These are phyloP conservation scores for Ammospiza caudacuta DNA, from an alignment of 2,113 vertebrate genomes.

Conservation along the genomic window DNA sequence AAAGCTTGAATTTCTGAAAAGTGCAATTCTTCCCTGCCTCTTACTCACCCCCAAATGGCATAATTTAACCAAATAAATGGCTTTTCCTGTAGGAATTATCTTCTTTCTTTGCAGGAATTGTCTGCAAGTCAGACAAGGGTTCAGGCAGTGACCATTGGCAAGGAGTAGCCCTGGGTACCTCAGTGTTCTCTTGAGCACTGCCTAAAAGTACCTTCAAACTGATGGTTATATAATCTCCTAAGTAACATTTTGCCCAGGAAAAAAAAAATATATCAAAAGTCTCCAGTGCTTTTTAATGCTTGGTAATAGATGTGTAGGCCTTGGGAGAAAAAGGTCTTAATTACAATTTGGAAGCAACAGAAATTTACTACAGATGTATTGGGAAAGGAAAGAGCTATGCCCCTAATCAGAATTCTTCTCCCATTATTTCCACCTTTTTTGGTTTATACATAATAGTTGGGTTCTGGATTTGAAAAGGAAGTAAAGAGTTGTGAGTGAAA, in stretches of 20 bases:
- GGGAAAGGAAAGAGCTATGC: background rate
- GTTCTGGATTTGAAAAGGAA: background rate
- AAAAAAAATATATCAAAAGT: fast-evolving
- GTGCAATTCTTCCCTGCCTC: fast-evolving
- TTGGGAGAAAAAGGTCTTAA: background rate
- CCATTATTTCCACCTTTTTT: background rate
- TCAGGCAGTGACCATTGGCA: background rate
- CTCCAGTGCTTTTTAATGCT: background rate
- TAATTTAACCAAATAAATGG: background rate
- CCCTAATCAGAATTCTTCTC: background rate
- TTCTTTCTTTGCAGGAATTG: background rate
- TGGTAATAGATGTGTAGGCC: background rate
- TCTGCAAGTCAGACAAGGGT: background rate
- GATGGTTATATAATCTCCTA: background rate
- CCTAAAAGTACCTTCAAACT: background rate
- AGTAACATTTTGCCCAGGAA: background rate
- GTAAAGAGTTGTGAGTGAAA: background rate
- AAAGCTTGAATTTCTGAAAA: background rate
- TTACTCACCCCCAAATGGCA: fast-evolving
- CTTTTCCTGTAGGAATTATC: background rate
- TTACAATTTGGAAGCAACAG: background rate
- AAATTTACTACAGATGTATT: background rate
- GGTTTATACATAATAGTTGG: background rate
- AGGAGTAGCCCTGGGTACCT: background rate
- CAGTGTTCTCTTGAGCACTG: fast-evolving